phyloP scores from a whole-genome alignment of 1,140 invertebrate species.

The Penaeus chinensis region DNA sequence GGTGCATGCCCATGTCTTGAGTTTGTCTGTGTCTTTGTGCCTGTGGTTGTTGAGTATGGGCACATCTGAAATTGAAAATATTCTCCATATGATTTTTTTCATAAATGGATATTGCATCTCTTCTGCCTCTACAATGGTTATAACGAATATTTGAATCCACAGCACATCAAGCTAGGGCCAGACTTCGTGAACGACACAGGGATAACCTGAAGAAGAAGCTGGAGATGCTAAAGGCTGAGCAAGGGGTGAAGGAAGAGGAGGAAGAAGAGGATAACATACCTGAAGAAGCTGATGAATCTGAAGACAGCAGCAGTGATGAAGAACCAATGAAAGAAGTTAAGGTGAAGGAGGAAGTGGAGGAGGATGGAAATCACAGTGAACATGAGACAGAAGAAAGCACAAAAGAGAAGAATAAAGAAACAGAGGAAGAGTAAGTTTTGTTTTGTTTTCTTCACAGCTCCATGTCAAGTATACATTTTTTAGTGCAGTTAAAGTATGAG shows the following conservation, averaged over 20 bases:
- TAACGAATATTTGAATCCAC: slow-evolving; percentile 26
- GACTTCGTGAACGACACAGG: slow-evolving; percentile 92
- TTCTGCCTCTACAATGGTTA: background rate
- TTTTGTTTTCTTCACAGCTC: too few species aligned
- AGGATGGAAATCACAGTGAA: slow-evolving; percentile 40
- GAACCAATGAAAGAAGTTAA: background rate
- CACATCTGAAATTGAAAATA: too few species aligned
- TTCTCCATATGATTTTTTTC: too few species aligned
- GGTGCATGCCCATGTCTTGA: background rate
- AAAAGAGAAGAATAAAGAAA: slow-evolving; percentile 64
- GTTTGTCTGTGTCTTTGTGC: background rate
- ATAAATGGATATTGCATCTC: too few species aligned
- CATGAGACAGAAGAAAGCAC: too few species aligned
- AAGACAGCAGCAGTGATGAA: background rate
- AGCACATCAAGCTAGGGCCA: slow-evolving; percentile 94
- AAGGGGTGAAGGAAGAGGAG: slow-evolving; percentile 73
- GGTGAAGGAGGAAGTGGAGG: slow-evolving; percentile 64
- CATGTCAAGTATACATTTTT: too few species aligned
- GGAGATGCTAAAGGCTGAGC: slow-evolving; percentile 88
- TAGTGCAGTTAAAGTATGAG: too few species aligned
- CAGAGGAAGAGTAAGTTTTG: slow-evolving; percentile 65
- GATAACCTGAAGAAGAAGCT: slow-evolving; percentile 91
- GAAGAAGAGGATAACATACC: slow-evolving; percentile 16
- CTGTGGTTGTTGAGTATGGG: too few species aligned
- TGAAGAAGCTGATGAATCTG: background rate